A percentile compares a stretch with the other conserved stretches of the same genome.
phyloP scores from a whole-genome alignment of 2,888 invertebrate genomes.

The Platycnemis pennipes region DNA sequence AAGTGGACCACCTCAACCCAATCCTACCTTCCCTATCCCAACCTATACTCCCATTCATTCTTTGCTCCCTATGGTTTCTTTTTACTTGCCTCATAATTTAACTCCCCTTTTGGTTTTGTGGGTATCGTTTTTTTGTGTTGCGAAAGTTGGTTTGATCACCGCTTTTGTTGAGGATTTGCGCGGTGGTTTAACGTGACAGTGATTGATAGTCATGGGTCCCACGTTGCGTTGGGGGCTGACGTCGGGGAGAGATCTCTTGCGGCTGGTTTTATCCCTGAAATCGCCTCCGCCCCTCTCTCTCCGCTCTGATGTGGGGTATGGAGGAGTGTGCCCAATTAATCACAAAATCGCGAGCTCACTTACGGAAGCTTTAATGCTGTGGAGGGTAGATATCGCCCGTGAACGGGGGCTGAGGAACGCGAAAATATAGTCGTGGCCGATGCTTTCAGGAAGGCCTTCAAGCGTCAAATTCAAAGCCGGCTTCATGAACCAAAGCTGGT shows the following conservation, averaged over 20 bases:
- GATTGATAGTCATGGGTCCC: conserved; percentile 28
- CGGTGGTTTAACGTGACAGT: conserved; percentile 17
- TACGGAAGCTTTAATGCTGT: background rate
- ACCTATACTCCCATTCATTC: too few relatives aligned
- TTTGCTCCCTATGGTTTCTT: background rate
- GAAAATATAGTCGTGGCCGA: background rate
- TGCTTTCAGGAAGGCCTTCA: background rate
- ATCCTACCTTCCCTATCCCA: too few relatives aligned
- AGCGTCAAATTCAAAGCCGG: background rate
- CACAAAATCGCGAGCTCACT: background rate
- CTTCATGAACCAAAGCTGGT: background rate
- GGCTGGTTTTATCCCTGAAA: conserved; percentile 10
- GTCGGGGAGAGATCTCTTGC: background rate
- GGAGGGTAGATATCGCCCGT: background rate
- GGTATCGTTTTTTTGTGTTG: background rate
- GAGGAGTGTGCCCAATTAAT: background rate
- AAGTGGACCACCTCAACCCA: too few relatives aligned
- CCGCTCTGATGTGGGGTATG: background rate
- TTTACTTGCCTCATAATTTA: background rate
- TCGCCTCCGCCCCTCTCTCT: background rate
- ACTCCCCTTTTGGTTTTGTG: background rate
- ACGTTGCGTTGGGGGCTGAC: background rate
- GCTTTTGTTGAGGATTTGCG: background rate
- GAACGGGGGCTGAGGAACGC: background rate
- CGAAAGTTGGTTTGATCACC: background rate